Base-by-base conservation (phyloP, 2,888 invertebrate genomes). In the Leptinotarsa juncta region DNA sequence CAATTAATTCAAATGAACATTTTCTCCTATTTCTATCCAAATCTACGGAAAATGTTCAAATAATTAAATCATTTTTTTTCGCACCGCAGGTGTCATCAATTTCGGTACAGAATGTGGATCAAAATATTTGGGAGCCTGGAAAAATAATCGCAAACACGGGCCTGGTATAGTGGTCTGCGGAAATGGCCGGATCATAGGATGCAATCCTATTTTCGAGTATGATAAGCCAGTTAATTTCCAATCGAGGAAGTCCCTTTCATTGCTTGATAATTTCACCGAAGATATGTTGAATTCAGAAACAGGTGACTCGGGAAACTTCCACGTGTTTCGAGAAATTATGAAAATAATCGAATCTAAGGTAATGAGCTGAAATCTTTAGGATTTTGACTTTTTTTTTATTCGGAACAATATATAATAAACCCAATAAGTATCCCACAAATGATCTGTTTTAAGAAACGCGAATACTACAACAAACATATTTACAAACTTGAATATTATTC, bases 61-160 rank as follows among this genome's bases (percentile, higher is more conserved):
- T 42, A 3, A 42, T 42, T 3, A 42, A 10, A 42, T 42, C 0
- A 42, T 42, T 42, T 7, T 32, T n/a, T 42, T 42, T 42, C 42
- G 10, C 12, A 42, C 42, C 10, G 42, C 55, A 88, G 88, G 88
- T 7, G 77, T 86, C 53, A 82, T 89, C 79, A 83, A 89, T 80
- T 87, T 92, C 62, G 91, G 91, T 4, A 86, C 89, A 4, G 89
- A 89, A 3, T 86, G 90, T 65, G 92, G 92, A 1, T 89, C 90
- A 0, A 89, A 88, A 82, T 90, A 91, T 79, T 90, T 88, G 78
- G 92, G 92, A 49, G 86, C 89, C 49, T 92, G 91, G 86, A 87
- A 87, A 79, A 83, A 89, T 62, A 90, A 92, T 83, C 88, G 88
- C 77, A 92, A 92, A 82, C 89, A 92, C 76, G 92, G 92, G 0